Evolutionary conservation across 2,113 vertebrate genomes (phyloP).

Genomic region (Corythaeola cristata): DNA sequence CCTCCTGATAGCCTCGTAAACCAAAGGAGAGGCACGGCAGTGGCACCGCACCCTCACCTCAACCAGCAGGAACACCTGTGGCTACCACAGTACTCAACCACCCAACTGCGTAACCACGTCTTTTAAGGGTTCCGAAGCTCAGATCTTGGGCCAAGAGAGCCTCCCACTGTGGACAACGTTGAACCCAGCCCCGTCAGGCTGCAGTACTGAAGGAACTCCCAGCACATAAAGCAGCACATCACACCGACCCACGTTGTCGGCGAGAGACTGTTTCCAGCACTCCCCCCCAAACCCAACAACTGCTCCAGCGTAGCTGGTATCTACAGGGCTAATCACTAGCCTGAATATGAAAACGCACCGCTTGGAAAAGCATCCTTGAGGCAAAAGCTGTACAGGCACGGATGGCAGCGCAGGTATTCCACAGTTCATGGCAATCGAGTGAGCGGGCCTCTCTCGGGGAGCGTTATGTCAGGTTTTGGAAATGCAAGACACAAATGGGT

Average conservation of each 20-base stretch:
- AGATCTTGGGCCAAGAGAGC: not conserved
- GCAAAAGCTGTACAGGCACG: not conserved
- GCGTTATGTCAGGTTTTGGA: not conserved
- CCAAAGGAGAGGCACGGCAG: not conserved
- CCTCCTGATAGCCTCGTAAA: fast-evolving
- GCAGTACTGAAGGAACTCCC: not conserved
- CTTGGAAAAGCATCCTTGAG: not conserved
- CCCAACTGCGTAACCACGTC: fast-evolving
- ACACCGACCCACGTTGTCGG: fast-evolving
- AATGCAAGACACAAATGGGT: fast-evolving
- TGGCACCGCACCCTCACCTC: fast-evolving
- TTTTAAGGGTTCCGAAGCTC: not conserved
- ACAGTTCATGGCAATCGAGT: fast-evolving
- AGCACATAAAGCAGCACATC: not conserved
- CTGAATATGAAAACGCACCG: not conserved
- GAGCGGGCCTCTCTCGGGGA: not conserved
- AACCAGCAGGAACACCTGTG: not conserved
- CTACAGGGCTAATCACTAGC: not conserved
- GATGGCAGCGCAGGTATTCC: fast-evolving
- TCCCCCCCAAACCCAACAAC: not conserved
- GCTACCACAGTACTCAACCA: not conserved
- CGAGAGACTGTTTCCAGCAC: not conserved
- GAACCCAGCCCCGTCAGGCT: not conserved
- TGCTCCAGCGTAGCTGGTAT: not conserved
- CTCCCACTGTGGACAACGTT: fast-evolving